A percentile compares a stretch with the other conserved stretches of the same genome.
phyloP scores from a whole-genome alignment of 2,113 vertebrate genomes.

The Harpagus bidentatus region DNA sequence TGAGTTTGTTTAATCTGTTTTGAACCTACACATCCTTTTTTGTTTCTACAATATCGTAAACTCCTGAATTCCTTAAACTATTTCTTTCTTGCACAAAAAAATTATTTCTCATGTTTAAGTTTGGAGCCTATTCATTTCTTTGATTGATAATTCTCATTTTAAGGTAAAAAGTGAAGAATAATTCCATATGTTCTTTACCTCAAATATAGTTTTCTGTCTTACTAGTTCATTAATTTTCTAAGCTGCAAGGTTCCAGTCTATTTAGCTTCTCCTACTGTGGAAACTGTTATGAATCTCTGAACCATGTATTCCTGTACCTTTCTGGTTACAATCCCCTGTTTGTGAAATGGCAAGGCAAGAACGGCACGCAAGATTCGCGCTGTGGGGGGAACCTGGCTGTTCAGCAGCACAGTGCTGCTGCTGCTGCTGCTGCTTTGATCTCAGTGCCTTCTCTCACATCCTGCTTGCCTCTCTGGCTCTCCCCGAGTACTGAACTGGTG shows the following conservation, averaged over 20 bases:
- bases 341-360: background rate
- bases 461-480: background rate
- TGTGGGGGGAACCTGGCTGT: background rate
- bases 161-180: background rate
- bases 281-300: background rate
- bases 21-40: background rate
- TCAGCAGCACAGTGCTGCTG: background rate
- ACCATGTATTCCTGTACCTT: background rate
- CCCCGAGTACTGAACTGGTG: background rate
- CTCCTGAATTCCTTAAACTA: background rate
- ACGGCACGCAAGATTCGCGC: background rate
- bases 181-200: background rate
- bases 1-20: background rate
- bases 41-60: background rate
- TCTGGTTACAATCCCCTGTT: background rate
- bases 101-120: background rate
- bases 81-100: background rate
- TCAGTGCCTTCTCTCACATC: background rate
- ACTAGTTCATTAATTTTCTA: background rate
- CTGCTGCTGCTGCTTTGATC: background rate
- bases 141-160: background rate
- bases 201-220: background rate
- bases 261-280: background rate
- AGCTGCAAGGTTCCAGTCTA: background rate
- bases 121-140: background rate